A percentile compares a stretch with the other conserved stretches of the same genome.
Evolutionary conservation across 2,888 invertebrate species (phyloP).

Genomic region (Deilephila porcellus): DNA sequence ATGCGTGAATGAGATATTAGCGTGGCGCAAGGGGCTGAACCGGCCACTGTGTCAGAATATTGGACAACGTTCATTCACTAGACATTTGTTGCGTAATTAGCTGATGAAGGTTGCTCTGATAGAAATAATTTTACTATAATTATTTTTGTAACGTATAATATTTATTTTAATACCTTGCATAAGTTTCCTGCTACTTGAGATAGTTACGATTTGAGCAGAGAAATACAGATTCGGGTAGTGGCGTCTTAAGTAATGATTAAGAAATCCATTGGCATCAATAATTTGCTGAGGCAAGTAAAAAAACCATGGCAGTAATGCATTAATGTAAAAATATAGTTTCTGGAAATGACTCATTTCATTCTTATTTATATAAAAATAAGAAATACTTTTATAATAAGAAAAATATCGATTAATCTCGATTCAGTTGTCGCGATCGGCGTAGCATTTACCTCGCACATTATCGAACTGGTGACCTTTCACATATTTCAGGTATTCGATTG

Average conservation of each 20-base stretch:
- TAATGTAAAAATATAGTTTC: too few relatives aligned
- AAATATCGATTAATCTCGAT: neutral
- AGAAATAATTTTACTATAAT: neutral
- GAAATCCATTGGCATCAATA: neutral
- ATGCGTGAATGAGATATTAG: conserved; percentile 82
- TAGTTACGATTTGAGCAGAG: too few relatives aligned
- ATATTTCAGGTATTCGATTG: conserved; percentile 43
- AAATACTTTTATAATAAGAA: conserved; percentile 9
- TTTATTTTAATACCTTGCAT: too few relatives aligned
- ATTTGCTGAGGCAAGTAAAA: too few relatives aligned
- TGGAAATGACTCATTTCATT: too few relatives aligned
- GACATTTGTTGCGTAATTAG: conserved; percentile 15
- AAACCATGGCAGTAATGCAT: too few relatives aligned
- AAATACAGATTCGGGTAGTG: too few relatives aligned
- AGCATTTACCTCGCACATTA: conserved; percentile 23
- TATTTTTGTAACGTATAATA: neutral
- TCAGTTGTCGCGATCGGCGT: conserved; percentile 11
- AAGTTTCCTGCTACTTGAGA: too few relatives aligned
- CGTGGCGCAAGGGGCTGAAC: conserved; percentile 63
- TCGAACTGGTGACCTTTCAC: conserved; percentile 24
- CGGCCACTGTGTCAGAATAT: conserved; percentile 40
- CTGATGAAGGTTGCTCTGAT: conserved; percentile 5
- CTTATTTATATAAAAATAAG: neutral
- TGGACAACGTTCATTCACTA: conserved; percentile 27
- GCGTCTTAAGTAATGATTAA: neutral